These are phyloP conservation scores for Ametastegia equiseti DNA, from an alignment of 2,888 invertebrate species.

Conservation along the genomic window DNA sequence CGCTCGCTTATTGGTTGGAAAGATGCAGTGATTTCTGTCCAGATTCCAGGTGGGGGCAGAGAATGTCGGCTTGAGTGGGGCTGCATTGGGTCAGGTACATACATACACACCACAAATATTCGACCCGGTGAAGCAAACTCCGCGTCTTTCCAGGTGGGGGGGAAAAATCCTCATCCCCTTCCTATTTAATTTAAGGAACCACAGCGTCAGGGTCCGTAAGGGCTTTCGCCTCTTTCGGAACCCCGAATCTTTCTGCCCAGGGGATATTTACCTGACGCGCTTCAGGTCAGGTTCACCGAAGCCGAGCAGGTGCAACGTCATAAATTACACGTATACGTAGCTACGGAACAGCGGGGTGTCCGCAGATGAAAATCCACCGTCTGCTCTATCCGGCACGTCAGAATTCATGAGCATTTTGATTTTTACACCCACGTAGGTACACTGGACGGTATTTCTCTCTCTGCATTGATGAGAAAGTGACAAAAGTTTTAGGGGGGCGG, in stretches of 20 bases:
- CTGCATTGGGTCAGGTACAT: constrained; percentile 49
- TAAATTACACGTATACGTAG: constrained; percentile 13
- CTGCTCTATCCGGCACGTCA: background rate
- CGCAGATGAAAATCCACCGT: constrained; percentile 22
- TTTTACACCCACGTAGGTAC: background rate
- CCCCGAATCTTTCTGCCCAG: background rate
- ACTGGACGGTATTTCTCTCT: background rate
- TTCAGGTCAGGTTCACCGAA: constrained; percentile 3
- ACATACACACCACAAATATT: background rate
- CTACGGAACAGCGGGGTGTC: background rate
- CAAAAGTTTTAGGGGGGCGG: too few relatives aligned
- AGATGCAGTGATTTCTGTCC: constrained; percentile 46
- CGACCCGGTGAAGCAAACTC: constrained; percentile 20
- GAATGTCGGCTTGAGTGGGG: constrained; percentile 47
- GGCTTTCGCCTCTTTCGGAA: constrained; percentile 20
- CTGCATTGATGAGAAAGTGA: constrained; percentile 6
- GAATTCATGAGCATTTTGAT: background rate
- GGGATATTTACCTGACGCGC: constrained; percentile 35
- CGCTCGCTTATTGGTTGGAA: constrained; percentile 53
- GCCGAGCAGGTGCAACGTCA: constrained; percentile 29
- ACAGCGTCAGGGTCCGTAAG: background rate
- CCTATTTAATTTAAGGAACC: background rate
- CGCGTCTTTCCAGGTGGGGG: background rate
- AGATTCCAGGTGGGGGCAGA: constrained; percentile 37
- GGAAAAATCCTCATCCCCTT: constrained; percentile 22